Evolutionary conservation across 2,797 vertebrate species (phyloP).

Genomic region (Syngnathus rostellatus): DNA sequence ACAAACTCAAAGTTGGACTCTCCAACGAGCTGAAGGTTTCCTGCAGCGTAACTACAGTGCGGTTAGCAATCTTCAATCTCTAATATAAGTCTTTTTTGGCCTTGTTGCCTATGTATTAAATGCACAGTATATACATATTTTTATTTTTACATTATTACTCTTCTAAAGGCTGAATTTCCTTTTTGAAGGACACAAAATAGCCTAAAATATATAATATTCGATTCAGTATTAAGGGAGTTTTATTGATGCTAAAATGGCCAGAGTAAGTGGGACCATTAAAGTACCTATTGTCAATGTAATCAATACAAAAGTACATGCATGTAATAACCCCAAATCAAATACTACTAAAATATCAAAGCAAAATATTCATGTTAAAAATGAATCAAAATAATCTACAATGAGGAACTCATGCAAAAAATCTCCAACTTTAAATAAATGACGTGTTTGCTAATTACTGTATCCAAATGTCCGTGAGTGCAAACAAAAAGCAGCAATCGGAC

Average conservation of each 20-base stretch:
- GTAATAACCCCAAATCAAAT: not conserved
- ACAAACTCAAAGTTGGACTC: slow-evolving; percentile 3
- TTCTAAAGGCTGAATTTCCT: not conserved
- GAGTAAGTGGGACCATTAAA: not conserved
- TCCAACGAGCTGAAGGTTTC: not conserved
- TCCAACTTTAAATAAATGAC: slow-evolving; percentile 1
- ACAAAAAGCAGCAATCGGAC: not conserved
- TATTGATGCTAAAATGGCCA: not conserved
- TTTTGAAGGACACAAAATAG: not conserved
- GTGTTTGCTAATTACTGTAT: not conserved
- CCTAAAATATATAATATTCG: too few species aligned
- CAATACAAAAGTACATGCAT: not conserved
- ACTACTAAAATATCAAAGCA: not conserved
- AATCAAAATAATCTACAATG: not conserved
- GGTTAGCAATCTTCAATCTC: not conserved
- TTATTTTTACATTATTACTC: not conserved
- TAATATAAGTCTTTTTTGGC: not conserved
- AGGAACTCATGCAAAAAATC: not conserved
- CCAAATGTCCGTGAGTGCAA: not conserved
- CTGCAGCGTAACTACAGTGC: not conserved
- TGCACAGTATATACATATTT: not conserved
- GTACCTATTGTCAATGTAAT: not conserved
- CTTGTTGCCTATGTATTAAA: not conserved
- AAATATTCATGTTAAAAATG: not conserved
- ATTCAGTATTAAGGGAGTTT: not conserved